Conservation (phyloP, 2,797 vertebrate species). For the Masticophis lateralis region DNA sequence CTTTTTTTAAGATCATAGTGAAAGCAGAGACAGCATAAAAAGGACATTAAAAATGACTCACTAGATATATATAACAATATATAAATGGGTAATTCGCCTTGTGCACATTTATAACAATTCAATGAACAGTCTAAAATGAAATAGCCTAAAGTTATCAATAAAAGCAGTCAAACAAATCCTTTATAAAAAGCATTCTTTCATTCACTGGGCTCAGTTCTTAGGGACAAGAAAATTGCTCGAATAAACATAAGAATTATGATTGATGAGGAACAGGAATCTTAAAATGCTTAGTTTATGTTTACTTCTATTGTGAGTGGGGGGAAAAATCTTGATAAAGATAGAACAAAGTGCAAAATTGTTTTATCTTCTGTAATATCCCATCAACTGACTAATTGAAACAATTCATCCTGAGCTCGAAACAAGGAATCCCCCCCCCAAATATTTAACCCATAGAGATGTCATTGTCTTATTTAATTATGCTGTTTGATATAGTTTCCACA, state of each 20-base stretch:
- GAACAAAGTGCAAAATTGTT: neutral
- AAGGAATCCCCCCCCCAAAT: neutral
- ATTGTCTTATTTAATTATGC: neutral
- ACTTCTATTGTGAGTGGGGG: neutral
- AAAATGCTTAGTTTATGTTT: neutral
- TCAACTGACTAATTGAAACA: neutral
- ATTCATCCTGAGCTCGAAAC: neutral
- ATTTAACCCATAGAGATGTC: neutral
- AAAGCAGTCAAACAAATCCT: neutral
- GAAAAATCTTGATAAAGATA: neutral
- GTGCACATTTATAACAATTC: neutral
- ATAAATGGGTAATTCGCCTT: neutral
- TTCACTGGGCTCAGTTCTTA: neutral
- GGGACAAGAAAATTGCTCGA: neutral
- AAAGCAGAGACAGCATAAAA: neutral
- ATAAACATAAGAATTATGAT: neutral
- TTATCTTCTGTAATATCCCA: neutral
- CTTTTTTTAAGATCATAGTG: neutral
- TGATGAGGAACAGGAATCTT: neutral
- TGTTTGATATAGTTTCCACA: neutral
- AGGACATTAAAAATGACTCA: neutral
- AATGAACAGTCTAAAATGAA: neutral
- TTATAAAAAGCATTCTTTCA: neutral
- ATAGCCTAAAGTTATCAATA: neutral
- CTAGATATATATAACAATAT: neutral